Conservation (phyloP, 2,113 vertebrate species). For the Tricholaema leucomelas region DNA sequence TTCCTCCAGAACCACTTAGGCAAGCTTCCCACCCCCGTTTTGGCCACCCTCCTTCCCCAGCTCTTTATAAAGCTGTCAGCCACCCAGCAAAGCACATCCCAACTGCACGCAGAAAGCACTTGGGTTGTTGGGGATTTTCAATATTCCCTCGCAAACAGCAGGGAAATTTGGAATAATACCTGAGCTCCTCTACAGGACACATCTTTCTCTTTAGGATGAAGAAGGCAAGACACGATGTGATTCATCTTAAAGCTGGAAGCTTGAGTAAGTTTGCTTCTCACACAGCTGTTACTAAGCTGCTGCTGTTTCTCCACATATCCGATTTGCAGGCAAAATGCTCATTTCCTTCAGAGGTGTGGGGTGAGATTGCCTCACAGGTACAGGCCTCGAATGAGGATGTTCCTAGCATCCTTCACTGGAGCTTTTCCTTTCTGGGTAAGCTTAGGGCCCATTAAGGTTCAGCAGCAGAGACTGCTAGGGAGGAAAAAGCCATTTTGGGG, state of each 20-base stretch:
- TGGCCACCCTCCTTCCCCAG: neutral
- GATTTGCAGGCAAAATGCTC: neutral
- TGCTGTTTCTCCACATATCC: neutral
- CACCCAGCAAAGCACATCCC: neutral
- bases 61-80: neutral
- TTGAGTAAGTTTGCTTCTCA: neutral
- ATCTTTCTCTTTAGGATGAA: neutral
- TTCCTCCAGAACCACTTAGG: neutral
- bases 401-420: fast-evolving
- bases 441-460: neutral
- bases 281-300: neutral
- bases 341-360: neutral
- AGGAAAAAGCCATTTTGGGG: neutral
- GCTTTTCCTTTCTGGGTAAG: neutral
- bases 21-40: neutral
- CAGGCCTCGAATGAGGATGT: neutral
- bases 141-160: fast-evolving
- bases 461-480: neutral
- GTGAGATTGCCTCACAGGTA: fast-evolving
- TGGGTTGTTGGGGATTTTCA: neutral
- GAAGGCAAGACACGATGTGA: fast-evolving
- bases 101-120: neutral
- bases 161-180: neutral
- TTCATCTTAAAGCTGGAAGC: neutral
- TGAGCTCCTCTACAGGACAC: neutral